Evolutionary conservation across 2,888 invertebrate genomes (phyloP), one percentile per base, ranked within the genome.

Genomic region (Agrochola lychnidis): DNA sequence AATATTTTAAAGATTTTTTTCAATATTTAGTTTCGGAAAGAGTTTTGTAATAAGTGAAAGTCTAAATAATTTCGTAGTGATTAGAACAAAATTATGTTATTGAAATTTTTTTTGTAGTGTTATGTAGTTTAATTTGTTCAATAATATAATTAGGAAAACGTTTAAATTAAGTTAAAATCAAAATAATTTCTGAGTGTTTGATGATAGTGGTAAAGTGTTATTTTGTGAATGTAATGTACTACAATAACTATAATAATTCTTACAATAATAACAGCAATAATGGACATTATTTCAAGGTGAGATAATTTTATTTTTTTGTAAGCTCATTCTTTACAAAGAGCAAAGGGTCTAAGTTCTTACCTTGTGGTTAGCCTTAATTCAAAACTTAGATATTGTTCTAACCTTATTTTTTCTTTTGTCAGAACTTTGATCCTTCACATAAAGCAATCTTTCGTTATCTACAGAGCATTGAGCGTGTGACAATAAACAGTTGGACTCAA

Each of bases 241-340:
- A 85, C 64, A 88, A 85, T 67, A 89, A 84, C 16, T 86, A 88
- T 48, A 89, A 84, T 40, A 73, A 78, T 63, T 78, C 81, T 2
- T 83, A 87, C 19, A 84, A 84, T 45, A 83, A 78, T 71, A 84
- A 76, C 19, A 84, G 66, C 40, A 84, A 80, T 61, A 90, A 90
- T 91, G 91, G 88, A 68, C 68, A 79, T 30, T 91, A 91, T 86
- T 76, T 78, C 68, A 91, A 91, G 90, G 91, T 90, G 70, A 83
- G 84, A 42, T 12, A 12, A 25, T 63, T 69, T 30, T 25, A 1
- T 16, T 40, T 75, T 36, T 22, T 69, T 48, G 7, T 30, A 2
- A 30, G 6, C 10, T 48, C 48, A 16, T 48, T 45, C 45, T 45
- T 45, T 5, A 45, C 14, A 4, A 4, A 45, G 9, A 63, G 40